phyloP scores from a whole-genome alignment of 1,140 invertebrate species.

The Pentalonia nigronervosa region DNA sequence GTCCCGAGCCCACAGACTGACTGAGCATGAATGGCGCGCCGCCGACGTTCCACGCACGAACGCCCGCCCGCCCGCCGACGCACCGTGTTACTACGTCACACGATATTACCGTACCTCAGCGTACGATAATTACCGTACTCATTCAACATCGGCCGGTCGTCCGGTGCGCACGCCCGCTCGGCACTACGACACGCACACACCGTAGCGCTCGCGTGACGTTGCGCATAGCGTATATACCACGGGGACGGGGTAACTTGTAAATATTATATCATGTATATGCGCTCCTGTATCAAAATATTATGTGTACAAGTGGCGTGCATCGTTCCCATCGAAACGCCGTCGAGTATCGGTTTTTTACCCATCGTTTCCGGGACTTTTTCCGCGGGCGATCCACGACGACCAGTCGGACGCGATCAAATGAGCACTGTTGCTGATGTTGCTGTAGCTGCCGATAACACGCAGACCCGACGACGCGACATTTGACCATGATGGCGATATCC shows the following conservation, averaged over 20 bases:
- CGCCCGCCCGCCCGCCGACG: not conserved
- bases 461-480: constrained; percentile 39
- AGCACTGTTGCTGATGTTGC: not conserved
- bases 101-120: constrained; percentile 34
- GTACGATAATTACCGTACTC: constrained; percentile 53
- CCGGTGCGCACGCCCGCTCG: not conserved
- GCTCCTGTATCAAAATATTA: constrained; percentile 5
- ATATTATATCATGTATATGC: not conserved
- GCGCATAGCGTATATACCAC: not conserved
- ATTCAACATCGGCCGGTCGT: constrained; percentile 1
- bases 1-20: constrained; percentile 42
- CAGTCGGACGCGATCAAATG: constrained; percentile 28
- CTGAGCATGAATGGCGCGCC: constrained; percentile 55
- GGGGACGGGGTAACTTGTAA: not conserved
- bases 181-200: not conserved
- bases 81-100: constrained; percentile 49
- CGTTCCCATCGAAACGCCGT: not conserved
- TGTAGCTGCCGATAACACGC: not conserved
- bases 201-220: not conserved
- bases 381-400: not conserved
- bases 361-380: constrained; percentile 46
- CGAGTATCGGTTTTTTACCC: constrained; percentile 36
- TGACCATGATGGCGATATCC: constrained; percentile 21
- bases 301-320: constrained; percentile 5
- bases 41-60: constrained; percentile 13